A percentile compares a stretch with the other conserved stretches of the same genome.
Conservation (phyloP, 2,113 vertebrate genomes). For the Syrrhaptes paradoxus region DNA sequence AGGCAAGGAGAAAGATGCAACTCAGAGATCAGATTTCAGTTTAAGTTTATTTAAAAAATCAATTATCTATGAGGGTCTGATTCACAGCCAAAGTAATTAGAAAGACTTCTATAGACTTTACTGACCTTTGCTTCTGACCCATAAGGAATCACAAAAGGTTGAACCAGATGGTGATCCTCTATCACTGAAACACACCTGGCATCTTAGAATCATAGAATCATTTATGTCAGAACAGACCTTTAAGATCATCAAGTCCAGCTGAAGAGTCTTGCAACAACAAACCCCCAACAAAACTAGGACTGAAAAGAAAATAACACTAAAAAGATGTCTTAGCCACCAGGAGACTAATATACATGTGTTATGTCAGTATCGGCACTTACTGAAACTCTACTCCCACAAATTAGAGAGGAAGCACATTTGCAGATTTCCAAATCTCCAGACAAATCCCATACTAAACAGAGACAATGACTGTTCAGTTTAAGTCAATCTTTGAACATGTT, state of each 20-base stretch:
- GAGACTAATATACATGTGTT: neutral
- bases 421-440: neutral
- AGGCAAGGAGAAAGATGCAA: slow-evolving; percentile 10
- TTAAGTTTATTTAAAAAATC: neutral
- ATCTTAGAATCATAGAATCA: neutral
- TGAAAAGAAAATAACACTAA: neutral
- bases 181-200: neutral
- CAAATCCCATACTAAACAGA: neutral
- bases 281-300: neutral
- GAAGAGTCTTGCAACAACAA: neutral
- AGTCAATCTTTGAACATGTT: neutral
- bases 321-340: neutral
- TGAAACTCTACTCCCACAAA: neutral
- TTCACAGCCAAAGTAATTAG: neutral
- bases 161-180: neutral
- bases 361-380: neutral
- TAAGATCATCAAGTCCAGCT: neutral
- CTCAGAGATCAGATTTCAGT: slow-evolving; percentile 19
- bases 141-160: neutral
- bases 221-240: neutral
- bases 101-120: neutral
- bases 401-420: neutral
- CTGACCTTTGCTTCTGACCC: neutral
- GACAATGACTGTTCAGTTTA: neutral
- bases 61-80: neutral